Evolutionary conservation across 2,113 vertebrate genomes (phyloP), one percentile per base, ranked within the genome.

Genomic region (Barnardius zonarius): DNA sequence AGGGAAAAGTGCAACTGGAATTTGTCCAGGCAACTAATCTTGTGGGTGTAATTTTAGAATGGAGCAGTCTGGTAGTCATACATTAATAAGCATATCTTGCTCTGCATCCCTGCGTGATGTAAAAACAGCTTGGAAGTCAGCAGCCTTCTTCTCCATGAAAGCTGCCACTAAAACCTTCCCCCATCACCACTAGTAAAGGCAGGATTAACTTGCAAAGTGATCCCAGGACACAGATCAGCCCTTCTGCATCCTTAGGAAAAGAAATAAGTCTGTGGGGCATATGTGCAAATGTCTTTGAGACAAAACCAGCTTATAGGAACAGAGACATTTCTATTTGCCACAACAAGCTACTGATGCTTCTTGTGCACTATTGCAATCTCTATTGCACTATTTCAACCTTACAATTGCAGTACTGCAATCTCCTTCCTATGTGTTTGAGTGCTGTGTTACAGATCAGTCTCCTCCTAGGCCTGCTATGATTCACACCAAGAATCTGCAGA

Each of bases 401-500:
- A 59, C 33, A 35, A 35, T 5, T 43, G 22, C 49, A 79, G 43
- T 31, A 18, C 5, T 52, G 61, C 6, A 25, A 49, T 23, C 24
- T 84, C 44, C 67, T 57, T 80, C 63, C 46, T 76, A 20, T 52
- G 54, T 82, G 37, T 73, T 64, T 62, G 62, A 82, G 35, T 68
- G 79, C 73, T 69, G 59, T 82, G n/a, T 63, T 92, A 43, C 63
- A 73, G 35, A 41, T 55, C 41, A 57, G 41, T 72, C 9, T 76
- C 66, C 92, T 92, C 61, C 92, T 70, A 7, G 44, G 70, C 51
- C 88, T 74, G 3, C 18, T 80, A 73, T 37, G 59, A 83, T 69
- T 83, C 89, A 90, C 68, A 75, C 46, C 66, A 95, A 97, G 52
- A 67, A 35, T 86, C 87, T 76, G 77, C 79, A 95, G 91, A 83